These are phyloP conservation scores for Tilapia sparmanii DNA, from an alignment of 2,113 vertebrate genomes.

Conservation along the genomic window DNA sequence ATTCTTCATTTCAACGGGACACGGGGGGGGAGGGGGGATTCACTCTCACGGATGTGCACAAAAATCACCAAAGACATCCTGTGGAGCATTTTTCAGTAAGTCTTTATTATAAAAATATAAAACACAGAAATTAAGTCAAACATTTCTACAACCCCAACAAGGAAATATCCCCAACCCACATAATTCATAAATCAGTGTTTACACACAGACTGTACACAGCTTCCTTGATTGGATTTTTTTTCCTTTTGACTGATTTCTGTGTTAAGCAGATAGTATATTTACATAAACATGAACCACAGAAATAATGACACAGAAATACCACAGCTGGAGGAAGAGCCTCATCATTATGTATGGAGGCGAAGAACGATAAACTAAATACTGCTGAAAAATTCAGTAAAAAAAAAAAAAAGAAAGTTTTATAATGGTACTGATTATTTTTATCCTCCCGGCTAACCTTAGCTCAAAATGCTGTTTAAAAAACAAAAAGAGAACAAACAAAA, in stretches of 20 bases:
- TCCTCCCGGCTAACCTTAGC: not conserved
- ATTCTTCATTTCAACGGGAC: not conserved
- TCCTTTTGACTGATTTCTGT: slow-evolving; percentile 42
- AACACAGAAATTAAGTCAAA: slow-evolving; percentile 78
- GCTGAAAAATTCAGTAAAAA: not conserved
- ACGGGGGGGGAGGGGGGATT: no score
- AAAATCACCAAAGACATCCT: not conserved
- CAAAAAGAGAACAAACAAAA: fast-evolving
- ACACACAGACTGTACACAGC: slow-evolving; percentile 51
- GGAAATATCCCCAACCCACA: slow-evolving; percentile 30
- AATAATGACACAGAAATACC: slow-evolving; percentile 43
- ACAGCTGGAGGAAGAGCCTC: slow-evolving; percentile 4
- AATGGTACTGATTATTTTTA: not conserved
- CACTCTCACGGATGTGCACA: fast-evolving
- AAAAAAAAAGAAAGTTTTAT: not conserved
- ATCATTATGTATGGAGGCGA: not conserved
- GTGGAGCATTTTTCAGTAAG: slow-evolving; percentile 61
- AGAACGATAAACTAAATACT: not conserved
- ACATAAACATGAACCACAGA: slow-evolving; percentile 60
- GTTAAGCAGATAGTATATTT: slow-evolving; percentile 64
- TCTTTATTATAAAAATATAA: slow-evolving; percentile 86
- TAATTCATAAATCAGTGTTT: slow-evolving; percentile 52
- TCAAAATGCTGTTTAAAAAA: not conserved
- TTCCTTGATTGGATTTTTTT: slow-evolving; percentile 31
- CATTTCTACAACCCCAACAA: slow-evolving; percentile 64